A percentile compares a stretch with the other conserved stretches of the same genome.
These are phyloP conservation scores for Trachymyrmex cornetzi DNA, from an alignment of 1,140 invertebrate genomes.

Conservation along the genomic window DNA sequence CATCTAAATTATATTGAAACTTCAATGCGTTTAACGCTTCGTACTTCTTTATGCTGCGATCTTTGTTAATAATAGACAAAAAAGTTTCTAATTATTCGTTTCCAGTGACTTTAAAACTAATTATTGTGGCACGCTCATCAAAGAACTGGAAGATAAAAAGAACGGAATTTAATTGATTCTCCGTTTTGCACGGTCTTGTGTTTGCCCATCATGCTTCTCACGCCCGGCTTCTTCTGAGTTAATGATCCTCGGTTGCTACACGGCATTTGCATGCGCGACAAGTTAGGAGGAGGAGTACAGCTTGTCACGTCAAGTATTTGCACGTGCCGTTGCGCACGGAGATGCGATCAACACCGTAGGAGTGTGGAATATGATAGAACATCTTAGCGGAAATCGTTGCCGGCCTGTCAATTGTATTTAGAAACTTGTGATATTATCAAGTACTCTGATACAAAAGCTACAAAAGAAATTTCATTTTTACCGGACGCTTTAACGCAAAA, in stretches of 20 bases:
- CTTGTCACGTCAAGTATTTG: conserved; percentile 46
- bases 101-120: background rate
- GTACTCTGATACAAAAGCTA: background rate
- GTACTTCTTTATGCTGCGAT: background rate
- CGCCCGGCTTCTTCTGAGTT: conserved; percentile 30
- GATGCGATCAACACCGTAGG: background rate
- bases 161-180: background rate
- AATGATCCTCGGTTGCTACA: conserved; percentile 50
- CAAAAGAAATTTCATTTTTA: conserved; percentile 18
- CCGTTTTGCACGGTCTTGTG: background rate
- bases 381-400: background rate
- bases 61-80: background rate
- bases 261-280: conserved; percentile 44
- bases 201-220: conserved; percentile 5
- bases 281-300: background rate
- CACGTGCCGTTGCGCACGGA: conserved; percentile 21
- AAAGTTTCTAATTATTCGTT: background rate
- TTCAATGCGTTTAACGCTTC: background rate
- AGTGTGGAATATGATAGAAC: background rate
- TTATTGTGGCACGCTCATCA: background rate
- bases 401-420: conserved; percentile 10
- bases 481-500: background rate
- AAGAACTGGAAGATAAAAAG: background rate
- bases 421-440: background rate
- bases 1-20: background rate